Base-by-base conservation (phyloP, 2,113 vertebrate species). In the Cavia porcellus region DNA sequence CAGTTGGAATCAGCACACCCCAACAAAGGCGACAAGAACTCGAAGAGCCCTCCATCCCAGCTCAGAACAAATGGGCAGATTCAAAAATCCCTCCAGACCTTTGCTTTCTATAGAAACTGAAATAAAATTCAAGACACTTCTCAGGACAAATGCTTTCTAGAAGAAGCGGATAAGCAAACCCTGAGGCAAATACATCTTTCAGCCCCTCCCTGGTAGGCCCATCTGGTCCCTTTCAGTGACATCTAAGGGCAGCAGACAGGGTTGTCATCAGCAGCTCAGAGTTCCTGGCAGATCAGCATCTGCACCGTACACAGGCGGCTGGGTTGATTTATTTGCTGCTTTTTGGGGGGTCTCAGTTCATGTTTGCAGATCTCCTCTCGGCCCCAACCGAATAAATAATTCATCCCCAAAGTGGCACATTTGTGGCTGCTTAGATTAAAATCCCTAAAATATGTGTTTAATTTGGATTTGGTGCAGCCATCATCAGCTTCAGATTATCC, bases 391-490 rank as follows among this genome's bases (percentile, higher is more conserved):
- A 57, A 97, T 98, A 96, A 98, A 97, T 97, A 98, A 98, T 98
- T 95, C 79, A 97, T 95, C 35, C 55, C 32, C 66, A 47, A 88
- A 95, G 84, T 25, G 92, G 93, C 45, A 2, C 61, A 45, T 97
- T 92, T 92, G 97, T 93, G 96, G 94, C 35, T 79, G 88, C 95
- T 97, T 85, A 95, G 92, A 90, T 97, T 96, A 96, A 98, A 97
- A 98, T 98, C 0, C 35, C 94, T 96, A 97, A 97, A 97, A 97
- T 96, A 95, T 96, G 96, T 92, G 93, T 97, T 98, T 98, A 75
- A 97, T 98, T 98, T 98, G 90, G 96, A 97, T 96, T 96, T 97
- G 96, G 97, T 92, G 90, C 95, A 82, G 91, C 85, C 66, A 15
- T 90, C 62, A 52, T 9, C 7, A 0, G 81, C 28, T 38, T 77